Evolutionary conservation across 1,140 invertebrate species (phyloP).

Genomic region (Dinoponera quadriceps): DNA sequence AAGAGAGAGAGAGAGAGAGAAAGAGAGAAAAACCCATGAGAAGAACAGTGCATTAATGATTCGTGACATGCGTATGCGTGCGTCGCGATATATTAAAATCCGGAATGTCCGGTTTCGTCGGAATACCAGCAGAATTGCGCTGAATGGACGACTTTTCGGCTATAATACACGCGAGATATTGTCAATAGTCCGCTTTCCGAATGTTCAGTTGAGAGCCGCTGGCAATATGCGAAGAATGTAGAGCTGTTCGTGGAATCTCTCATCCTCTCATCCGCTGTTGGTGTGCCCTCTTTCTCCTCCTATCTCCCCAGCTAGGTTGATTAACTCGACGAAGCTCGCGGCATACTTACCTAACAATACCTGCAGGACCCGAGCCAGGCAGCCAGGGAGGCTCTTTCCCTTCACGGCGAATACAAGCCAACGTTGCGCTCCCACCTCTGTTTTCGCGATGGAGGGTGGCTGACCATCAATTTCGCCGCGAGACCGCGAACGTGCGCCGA

Average conservation of each 20-base stretch:
- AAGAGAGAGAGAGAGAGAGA: no score
- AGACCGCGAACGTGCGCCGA: not conserved
- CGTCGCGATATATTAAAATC: no score
- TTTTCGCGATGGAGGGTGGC: constrained; percentile 10
- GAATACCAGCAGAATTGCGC: no score
- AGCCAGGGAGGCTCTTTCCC: constrained; percentile 19
- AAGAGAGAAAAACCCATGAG: no score
- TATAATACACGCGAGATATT: not conserved
- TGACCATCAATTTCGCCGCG: constrained; percentile 22
- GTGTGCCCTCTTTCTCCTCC: constrained; percentile 2
- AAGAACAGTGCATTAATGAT: no score
- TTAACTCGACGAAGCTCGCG: constrained; percentile 56
- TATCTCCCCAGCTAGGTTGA: constrained; percentile 33
- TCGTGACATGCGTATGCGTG: no score
- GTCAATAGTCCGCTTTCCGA: constrained; percentile 14
- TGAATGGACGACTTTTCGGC: no score
- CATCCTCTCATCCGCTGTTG: constrained; percentile 30
- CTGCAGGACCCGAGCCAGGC: constrained; percentile 19
- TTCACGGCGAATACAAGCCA: constrained; percentile 6
- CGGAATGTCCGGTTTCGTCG: no score
- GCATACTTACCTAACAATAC: constrained; percentile 64
- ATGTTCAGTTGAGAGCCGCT: constrained; percentile 44
- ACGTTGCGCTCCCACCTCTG: constrained; percentile 31
- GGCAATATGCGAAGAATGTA: constrained; percentile 62
- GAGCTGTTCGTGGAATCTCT: constrained; percentile 52